These are phyloP conservation scores for Microchirus variegatus DNA, from an alignment of 2,797 vertebrate species.

Conservation along the genomic window DNA sequence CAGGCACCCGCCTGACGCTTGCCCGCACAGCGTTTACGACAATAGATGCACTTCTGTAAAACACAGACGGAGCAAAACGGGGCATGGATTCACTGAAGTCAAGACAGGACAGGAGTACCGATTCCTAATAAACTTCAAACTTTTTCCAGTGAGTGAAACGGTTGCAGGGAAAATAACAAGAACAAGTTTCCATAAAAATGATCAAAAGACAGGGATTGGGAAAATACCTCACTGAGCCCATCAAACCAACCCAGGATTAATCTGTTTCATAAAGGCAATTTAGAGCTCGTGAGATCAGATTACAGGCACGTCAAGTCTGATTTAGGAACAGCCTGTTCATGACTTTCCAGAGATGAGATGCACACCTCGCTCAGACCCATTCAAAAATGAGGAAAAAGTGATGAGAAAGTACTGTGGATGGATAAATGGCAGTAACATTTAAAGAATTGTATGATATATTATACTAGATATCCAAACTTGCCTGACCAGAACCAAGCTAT, in stretches of 20 bases:
- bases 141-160: too few species aligned
- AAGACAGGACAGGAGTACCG: too few species aligned
- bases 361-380: neutral
- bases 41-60: constrained; percentile 84
- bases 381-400: too few species aligned
- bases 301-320: neutral
- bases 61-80: constrained; percentile 55
- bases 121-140: too few species aligned
- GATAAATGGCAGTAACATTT: too few species aligned
- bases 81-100: neutral
- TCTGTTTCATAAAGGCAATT: neutral
- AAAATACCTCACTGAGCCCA: neutral
- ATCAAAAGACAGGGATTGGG: neutral
- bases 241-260: neutral
- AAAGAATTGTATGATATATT: too few species aligned
- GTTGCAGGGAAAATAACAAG: too few species aligned
- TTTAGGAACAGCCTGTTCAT: neutral
- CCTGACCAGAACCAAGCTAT: too few species aligned
- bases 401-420: too few species aligned
- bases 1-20: constrained; percentile 90
- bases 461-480: too few species aligned
- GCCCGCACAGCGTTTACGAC: constrained; percentile 80
- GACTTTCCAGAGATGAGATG: neutral
- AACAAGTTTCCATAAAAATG: too few species aligned
- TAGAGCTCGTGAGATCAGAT: neutral